phyloP scores from a whole-genome alignment of 2,113 vertebrate genomes.

The Dromiciops gliroides region DNA sequence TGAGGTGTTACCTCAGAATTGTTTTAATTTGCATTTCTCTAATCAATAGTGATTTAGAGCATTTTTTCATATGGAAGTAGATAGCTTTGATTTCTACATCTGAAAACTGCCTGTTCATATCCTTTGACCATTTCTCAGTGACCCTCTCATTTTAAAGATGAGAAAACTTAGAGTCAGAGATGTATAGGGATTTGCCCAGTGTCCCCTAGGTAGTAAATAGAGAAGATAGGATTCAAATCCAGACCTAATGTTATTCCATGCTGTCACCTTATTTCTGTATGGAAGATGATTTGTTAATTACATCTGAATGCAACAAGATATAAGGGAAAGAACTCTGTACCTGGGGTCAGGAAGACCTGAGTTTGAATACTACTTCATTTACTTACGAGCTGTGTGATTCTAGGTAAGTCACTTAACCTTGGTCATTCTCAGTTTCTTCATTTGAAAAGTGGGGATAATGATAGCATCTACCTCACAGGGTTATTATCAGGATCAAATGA shows the following conservation, averaged over 20 bases:
- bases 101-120: too few relatives aligned
- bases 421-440: neutral
- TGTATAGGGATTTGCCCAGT: neutral
- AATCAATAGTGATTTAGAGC: too few relatives aligned
- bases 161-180: neutral
- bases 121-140: too few relatives aligned
- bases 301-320: neutral
- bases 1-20: too few relatives aligned
- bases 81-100: too few relatives aligned
- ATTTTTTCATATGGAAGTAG: too few relatives aligned
- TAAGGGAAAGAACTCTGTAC: neutral
- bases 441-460: neutral
- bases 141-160: neutral
- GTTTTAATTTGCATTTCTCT: too few relatives aligned
- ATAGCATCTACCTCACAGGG: neutral
- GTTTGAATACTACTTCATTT: neutral
- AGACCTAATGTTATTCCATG: neutral
- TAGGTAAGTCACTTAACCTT: neutral
- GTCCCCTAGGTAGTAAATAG: neutral
- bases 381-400: neutral
- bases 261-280: neutral
- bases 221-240: neutral
- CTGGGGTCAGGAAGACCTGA: neutral
- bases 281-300: neutral
- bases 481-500: neutral